phyloP scores from a whole-genome alignment of 1,140 invertebrate species.

The Leguminivora glycinivorella region DNA sequence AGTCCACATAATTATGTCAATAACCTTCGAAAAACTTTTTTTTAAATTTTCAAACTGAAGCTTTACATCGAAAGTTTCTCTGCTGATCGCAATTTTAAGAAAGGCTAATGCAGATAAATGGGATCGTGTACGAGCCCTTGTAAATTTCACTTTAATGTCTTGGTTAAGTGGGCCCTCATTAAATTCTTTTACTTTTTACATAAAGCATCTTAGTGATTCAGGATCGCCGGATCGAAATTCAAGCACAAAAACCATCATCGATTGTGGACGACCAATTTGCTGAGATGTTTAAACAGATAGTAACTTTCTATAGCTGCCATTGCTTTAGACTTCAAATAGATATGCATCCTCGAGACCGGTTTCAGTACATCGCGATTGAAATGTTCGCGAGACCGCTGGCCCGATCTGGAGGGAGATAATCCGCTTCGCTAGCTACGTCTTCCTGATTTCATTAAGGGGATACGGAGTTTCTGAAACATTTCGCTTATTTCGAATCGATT shows the following conservation, averaged over 20 bases:
- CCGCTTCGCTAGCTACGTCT: conserved; percentile 47
- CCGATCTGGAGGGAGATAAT: conserved; percentile 59
- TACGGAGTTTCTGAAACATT: conserved; percentile 43
- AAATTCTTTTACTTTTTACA: conserved; percentile 13
- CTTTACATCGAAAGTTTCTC: background rate
- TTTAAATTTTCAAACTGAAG: background rate
- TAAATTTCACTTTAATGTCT: conserved; percentile 24
- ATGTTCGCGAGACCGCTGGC: conserved; percentile 48
- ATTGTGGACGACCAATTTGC: background rate
- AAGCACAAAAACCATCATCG: background rate
- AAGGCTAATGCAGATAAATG: background rate
- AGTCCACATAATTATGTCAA: background rate
- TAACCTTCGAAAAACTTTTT: background rate
- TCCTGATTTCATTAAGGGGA: conserved; percentile 55
- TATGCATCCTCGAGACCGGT: conserved; percentile 54
- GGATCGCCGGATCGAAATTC: conserved; percentile 3
- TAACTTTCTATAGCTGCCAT: background rate
- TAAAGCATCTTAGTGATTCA: conserved; percentile 15
- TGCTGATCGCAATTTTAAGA: background rate
- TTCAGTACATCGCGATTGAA: conserved; percentile 65
- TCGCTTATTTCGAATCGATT: conserved; percentile 66
- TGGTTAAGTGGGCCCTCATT: conserved; percentile 14
- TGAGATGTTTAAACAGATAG: conserved; percentile 2
- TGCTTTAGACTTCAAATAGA: conserved; percentile 18
- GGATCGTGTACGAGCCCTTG: conserved; percentile 4